Evolutionary conservation across 1,140 invertebrate genomes (phyloP).

Genomic region (Panagrolaimus sp.): DNA sequence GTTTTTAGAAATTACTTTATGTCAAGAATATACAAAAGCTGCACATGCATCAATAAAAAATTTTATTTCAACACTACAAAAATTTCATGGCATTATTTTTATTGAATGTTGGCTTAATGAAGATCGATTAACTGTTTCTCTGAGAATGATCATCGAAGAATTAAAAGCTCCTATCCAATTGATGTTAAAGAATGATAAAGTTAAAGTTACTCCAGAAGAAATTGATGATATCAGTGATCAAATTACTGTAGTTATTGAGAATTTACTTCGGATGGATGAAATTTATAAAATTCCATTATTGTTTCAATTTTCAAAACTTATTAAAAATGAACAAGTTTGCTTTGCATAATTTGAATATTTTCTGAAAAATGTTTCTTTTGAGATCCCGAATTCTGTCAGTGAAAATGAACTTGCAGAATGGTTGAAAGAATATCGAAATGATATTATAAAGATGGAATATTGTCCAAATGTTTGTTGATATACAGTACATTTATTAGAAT

Average conservation of each 20-base stretch:
- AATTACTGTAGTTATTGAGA: conserved; percentile 22
- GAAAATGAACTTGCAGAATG: conserved; percentile 37
- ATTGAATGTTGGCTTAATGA: conserved; percentile 4
- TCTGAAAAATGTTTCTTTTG: not conserved
- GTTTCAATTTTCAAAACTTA: conserved; percentile 23
- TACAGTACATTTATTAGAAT: conserved; percentile 1
- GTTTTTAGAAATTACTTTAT: conserved; percentile 4
- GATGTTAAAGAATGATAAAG: conserved; percentile 23
- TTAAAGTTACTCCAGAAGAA: conserved; percentile 27
- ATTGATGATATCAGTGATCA: conserved; percentile 25
- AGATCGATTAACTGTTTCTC: conserved; percentile 26
- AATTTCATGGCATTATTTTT: conserved; percentile 2
- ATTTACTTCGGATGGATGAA: conserved; percentile 24
- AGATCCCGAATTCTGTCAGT: conserved; percentile 34
- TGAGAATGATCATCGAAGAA: conserved; percentile 38
- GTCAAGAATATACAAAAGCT: conserved; percentile 10
- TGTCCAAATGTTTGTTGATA: conserved; percentile 31
- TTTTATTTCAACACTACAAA: not conserved
- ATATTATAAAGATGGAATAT: conserved; percentile 36
- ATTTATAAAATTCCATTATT: conserved; percentile 29
- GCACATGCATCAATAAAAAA: not conserved
- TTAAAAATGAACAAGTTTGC: conserved; percentile 33
- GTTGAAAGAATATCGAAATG: conserved; percentile 23
- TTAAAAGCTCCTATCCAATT: conserved; percentile 36
- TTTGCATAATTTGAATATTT: not conserved